Percentiles rank a stretch among this genome's conserved stretches.
Conservation (phyloP, 2,888 invertebrate genomes). For the Strigamia transsilvanica region DNA sequence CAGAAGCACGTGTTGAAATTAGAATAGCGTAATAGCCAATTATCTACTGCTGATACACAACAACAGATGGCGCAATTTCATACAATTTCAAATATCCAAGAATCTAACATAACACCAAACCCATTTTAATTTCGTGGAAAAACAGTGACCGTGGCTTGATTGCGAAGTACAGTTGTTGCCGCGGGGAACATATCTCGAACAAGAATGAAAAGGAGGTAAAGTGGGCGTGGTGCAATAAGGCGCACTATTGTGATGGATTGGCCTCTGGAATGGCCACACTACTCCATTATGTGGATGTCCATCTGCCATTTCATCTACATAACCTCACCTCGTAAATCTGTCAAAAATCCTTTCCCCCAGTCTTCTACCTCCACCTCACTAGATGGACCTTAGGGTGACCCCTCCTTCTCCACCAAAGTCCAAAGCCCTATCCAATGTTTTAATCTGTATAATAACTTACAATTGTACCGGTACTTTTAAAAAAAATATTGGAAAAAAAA, state of each 20-base stretch:
- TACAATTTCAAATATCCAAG: not conserved
- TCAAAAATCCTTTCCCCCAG: constrained; percentile 9
- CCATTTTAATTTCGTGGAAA: constrained; percentile 18
- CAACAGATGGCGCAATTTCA: constrained; percentile 19
- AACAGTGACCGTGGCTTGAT: constrained; percentile 10
- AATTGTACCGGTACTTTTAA: not conserved
- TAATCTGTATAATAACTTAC: not conserved
- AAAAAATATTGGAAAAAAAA: not conserved
- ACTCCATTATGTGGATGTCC: constrained; percentile 53
- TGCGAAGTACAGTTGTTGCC: constrained; percentile 26
- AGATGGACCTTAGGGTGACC: constrained; percentile 18
- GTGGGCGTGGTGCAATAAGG: constrained; percentile 41
- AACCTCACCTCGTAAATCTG: constrained; percentile 53
- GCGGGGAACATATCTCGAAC: not conserved
- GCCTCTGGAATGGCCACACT: constrained; percentile 51
- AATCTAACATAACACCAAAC: constrained; percentile 12
- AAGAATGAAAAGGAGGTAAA: constrained; percentile 6
- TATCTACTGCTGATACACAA: constrained; percentile 5
- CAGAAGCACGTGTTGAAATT: constrained; percentile 26
- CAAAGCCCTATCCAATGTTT: constrained; percentile 16
- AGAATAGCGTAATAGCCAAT: constrained; percentile 30
- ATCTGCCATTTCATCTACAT: constrained; percentile 54
- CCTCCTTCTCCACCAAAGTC: constrained; percentile 9
- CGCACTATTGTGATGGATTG: constrained; percentile 51
- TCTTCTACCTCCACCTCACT: not conserved